Percentiles rank a stretch among this genome's conserved stretches.
Conservation (phyloP, 1,140 invertebrate species). For the Telenomus remus region DNA sequence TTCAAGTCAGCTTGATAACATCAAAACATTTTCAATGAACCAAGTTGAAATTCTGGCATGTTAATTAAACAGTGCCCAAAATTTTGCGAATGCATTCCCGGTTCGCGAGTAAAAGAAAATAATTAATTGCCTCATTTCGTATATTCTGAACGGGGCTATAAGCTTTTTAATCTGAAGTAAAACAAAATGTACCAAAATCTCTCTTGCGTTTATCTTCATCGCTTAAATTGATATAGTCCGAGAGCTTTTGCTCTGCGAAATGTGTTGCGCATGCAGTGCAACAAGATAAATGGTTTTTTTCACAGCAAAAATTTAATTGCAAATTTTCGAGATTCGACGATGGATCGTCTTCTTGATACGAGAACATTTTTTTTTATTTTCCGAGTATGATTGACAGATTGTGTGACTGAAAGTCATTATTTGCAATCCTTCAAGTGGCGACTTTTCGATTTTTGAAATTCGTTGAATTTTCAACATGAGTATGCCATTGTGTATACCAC, state of each 20-base stretch:
- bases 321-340: constrained; percentile 30
- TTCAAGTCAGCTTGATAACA: too few relatives aligned
- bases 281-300: constrained; percentile 40
- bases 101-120: constrained; percentile 27
- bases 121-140: constrained; percentile 41
- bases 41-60: too few relatives aligned
- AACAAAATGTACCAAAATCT: constrained; percentile 49
- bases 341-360: constrained; percentile 16
- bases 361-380: not conserved
- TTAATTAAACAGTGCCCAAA: too few relatives aligned
- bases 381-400: constrained; percentile 12
- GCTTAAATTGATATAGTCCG: constrained; percentile 50
- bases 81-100: too few relatives aligned
- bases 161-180: constrained; percentile 52
- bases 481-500: too few relatives aligned
- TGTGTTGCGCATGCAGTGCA: constrained; percentile 33
- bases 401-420: too few relatives aligned
- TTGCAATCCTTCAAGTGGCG: too few relatives aligned
- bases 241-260: constrained; percentile 31
- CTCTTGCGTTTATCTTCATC: constrained; percentile 54
- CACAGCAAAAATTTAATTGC: constrained; percentile 39
- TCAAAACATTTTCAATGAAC: too few relatives aligned
- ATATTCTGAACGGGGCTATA: constrained; percentile 39
- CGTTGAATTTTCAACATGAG: too few relatives aligned
- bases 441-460: too few relatives aligned